Conservation (phyloP, 2,888 invertebrate genomes). For the Drosophila trichaetosa region DNA sequence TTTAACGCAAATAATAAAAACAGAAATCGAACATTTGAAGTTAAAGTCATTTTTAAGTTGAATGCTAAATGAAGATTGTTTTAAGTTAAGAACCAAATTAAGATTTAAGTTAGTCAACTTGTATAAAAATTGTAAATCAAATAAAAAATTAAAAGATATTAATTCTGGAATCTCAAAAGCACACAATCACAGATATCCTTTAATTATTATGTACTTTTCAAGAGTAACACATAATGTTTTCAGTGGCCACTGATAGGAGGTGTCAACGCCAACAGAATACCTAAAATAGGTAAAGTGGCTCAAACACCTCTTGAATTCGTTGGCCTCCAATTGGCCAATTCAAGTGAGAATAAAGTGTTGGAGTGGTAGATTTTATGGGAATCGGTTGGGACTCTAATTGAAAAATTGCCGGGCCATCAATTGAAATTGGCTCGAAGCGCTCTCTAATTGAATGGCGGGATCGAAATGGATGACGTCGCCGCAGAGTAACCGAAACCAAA, state of each 20-base stretch:
- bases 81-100: accelerated
- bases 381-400: conserved; percentile 59
- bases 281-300: neutral
- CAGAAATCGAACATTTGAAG: neutral
- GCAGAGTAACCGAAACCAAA: conserved; percentile 66
- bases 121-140: neutral
- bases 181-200: neutral
- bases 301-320: neutral
- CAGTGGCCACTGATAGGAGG: neutral
- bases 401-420: conserved; percentile 72
- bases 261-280: neutral
- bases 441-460: conserved; percentile 47
- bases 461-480: conserved; percentile 31
- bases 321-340: conserved; percentile 20
- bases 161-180: neutral
- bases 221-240: neutral
- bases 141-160: neutral
- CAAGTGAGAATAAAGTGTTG: conserved; percentile 28
- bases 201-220: neutral
- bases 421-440: conserved; percentile 63
- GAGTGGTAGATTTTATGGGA: conserved; percentile 32
- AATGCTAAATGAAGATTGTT: neutral
- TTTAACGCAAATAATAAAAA: neutral
- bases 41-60: neutral
- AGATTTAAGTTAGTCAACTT: neutral